Evolutionary conservation across 1,140 invertebrate genomes (phyloP).

Genomic region (Acromyrmex charruanus): DNA sequence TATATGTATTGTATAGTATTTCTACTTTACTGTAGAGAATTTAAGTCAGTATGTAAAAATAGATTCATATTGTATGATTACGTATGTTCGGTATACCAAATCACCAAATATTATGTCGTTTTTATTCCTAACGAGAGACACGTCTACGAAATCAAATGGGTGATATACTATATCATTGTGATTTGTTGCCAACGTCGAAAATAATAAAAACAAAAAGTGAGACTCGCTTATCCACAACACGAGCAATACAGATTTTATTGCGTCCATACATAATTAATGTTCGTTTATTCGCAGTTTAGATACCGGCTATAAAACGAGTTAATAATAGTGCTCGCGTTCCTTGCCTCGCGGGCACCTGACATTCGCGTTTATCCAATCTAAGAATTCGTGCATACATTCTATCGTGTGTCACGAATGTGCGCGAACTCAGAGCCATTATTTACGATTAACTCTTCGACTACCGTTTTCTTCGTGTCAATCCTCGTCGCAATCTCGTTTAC

Average conservation of each 20-base stretch:
- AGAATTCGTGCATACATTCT: slow-evolving; percentile 64
- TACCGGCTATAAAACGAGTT: slow-evolving; percentile 52
- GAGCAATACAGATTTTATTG: slow-evolving; percentile 36
- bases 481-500: slow-evolving; percentile 23
- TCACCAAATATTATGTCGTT: background rate
- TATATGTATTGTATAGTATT: no score
- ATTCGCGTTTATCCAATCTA: slow-evolving; percentile 65
- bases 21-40: background rate
- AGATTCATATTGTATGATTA: background rate
- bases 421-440: slow-evolving; percentile 47
- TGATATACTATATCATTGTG: slow-evolving; percentile 8
- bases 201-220: slow-evolving; percentile 28
- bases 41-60: background rate
- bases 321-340: slow-evolving; percentile 53
- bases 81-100: background rate
- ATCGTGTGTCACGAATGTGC: slow-evolving; percentile 63
- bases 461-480: slow-evolving; percentile 51
- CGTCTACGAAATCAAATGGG: background rate
- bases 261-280: slow-evolving; percentile 48
- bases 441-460: slow-evolving; percentile 61
- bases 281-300: slow-evolving; percentile 63
- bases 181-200: background rate
- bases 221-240: slow-evolving; percentile 23
- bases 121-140: background rate
- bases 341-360: slow-evolving; percentile 44